Percentiles rank a stretch among this genome's conserved stretches.
Conservation (phyloP, 1,140 invertebrate species). For the Fopius arisanus region DNA sequence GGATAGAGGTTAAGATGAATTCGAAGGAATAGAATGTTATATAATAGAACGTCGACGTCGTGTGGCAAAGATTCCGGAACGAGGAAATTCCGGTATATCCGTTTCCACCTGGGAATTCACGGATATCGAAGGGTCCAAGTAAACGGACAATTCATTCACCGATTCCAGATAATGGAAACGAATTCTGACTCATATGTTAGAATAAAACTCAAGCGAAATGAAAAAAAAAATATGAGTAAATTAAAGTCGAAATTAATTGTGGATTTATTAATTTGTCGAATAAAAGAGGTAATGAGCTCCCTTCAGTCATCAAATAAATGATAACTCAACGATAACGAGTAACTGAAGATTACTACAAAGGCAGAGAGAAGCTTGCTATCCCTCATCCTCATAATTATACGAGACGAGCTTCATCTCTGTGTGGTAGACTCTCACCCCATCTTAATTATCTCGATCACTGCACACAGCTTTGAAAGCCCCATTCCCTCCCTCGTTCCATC, state of each 20-base stretch:
- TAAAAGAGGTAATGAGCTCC: background rate
- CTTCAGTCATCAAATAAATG: background rate
- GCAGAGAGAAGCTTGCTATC: background rate
- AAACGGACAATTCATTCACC: background rate
- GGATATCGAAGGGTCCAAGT: background rate
- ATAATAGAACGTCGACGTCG: background rate
- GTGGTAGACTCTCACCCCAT: constrained; percentile 8
- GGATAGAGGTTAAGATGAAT: constrained; percentile 1
- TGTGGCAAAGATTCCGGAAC: background rate
- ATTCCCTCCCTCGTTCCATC: background rate
- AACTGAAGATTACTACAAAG: constrained; percentile 7
- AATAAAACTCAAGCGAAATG: no score
- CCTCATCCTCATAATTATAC: constrained; percentile 1
- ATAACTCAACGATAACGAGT: background rate
- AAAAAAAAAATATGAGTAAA: no score
- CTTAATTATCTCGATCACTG: constrained; percentile 14
- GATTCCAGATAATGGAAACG: background rate
- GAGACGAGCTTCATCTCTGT: background rate
- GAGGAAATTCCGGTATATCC: constrained; percentile 8
- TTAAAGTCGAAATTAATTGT: no score
- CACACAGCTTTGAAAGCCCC: background rate
- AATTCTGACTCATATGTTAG: background rate
- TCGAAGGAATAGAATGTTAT: constrained; percentile 7
- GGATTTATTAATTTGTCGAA: no score
- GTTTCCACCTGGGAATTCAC: constrained; percentile 4